These are phyloP conservation scores for Lasioglossum lativentre DNA, from an alignment of 2,888 invertebrate genomes.

Conservation along the genomic window DNA sequence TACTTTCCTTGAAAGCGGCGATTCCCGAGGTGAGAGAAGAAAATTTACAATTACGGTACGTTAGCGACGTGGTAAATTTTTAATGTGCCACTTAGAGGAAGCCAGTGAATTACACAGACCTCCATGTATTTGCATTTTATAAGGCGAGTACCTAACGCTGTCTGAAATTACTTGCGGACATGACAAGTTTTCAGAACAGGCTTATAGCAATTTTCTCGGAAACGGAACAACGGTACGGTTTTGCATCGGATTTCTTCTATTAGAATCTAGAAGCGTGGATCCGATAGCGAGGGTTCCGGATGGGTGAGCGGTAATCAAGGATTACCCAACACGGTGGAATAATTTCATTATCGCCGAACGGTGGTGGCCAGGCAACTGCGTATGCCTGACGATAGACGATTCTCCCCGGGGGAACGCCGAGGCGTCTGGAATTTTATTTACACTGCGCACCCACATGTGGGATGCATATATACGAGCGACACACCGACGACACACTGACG, in stretches of 20 bases:
- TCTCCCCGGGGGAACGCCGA: neutral
- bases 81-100: constrained; percentile 1
- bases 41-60: neutral
- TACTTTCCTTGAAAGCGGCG: too few relatives aligned
- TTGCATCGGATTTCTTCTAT: neutral
- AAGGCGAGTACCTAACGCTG: neutral
- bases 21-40: neutral
- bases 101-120: neutral
- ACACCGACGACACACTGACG: constrained; percentile 49
- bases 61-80: neutral
- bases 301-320: neutral
- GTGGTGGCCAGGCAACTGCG: neutral
- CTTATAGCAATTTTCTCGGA: neutral
- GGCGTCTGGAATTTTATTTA: constrained; percentile 72
- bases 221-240: neutral
- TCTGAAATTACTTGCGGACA: neutral
- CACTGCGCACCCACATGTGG: constrained; percentile 61
- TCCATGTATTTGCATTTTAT: neutral
- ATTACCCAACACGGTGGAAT: neutral
- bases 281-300: neutral
- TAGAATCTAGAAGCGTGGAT: neutral
- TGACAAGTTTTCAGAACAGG: neutral
- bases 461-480: constrained; percentile 50
- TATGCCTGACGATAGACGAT: neutral
- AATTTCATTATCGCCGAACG: constrained; percentile 6